A percentile compares a stretch with the other conserved stretches of the same genome.
Conservation (phyloP, 2,888 invertebrate species). For the Oeneis ivallda region DNA sequence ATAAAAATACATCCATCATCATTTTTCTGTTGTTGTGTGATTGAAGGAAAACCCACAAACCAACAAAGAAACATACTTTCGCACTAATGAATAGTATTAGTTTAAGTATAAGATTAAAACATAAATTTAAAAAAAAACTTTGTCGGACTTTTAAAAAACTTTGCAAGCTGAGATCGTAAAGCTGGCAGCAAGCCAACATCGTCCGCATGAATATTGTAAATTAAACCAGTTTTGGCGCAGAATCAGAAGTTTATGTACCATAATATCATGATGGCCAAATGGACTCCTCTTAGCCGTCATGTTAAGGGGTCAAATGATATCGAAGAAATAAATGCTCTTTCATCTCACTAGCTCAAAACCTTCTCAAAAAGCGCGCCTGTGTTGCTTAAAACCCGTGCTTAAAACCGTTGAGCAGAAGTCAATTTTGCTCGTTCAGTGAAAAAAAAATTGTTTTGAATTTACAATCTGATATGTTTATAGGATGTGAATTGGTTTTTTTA, state of each 20-base stretch:
- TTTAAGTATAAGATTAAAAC: not conserved
- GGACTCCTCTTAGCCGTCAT: slow-evolving; percentile 29
- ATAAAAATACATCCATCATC: too few species aligned
- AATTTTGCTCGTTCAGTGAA: too few species aligned
- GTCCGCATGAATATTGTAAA: slow-evolving; percentile 37
- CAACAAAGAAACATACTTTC: too few species aligned
- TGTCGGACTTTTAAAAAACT: slow-evolving; percentile 24
- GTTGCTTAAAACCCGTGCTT: too few species aligned
- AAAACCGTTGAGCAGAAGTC: too few species aligned
- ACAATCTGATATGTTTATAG: too few species aligned
- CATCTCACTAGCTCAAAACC: not conserved
- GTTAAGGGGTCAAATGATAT: slow-evolving; percentile 16
- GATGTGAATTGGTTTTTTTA: too few species aligned
- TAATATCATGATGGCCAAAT: slow-evolving; percentile 36
- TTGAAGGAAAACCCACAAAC: too few species aligned
- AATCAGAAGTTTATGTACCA: slow-evolving; percentile 37
- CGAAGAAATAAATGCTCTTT: not conserved
- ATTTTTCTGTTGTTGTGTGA: too few species aligned
- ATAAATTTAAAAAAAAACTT: not conserved
- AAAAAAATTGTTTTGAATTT: too few species aligned
- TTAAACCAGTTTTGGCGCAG: slow-evolving; percentile 37
- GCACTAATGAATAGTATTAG: too few species aligned
- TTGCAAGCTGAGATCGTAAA: slow-evolving; percentile 27
- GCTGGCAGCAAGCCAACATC: slow-evolving; percentile 26
- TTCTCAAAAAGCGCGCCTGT: too few species aligned